Evolutionary conservation across 1,140 invertebrate genomes (phyloP).

Genomic region (Atta colombica): DNA sequence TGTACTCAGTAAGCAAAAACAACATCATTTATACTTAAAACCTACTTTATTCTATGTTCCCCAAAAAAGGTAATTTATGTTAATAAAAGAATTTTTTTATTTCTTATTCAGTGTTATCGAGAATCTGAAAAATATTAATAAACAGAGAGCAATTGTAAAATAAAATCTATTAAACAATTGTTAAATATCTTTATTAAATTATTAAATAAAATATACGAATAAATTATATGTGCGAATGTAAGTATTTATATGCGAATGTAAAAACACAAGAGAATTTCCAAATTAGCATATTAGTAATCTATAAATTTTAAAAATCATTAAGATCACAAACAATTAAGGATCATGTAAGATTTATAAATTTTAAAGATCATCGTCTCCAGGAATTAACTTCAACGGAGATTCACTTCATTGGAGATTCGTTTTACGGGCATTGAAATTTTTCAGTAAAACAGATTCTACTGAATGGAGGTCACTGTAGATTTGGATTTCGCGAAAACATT

Average conservation of each 20-base stretch:
- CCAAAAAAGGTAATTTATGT: no score
- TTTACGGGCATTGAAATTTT: conserved; percentile 57
- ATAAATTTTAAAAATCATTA: conserved; percentile 10
- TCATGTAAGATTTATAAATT: no score
- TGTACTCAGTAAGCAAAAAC: no score
- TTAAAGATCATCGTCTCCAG: background rate
- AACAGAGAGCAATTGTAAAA: background rate
- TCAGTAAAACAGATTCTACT: conserved; percentile 35
- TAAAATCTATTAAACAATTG: background rate
- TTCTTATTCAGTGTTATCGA: no score
- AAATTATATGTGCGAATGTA: background rate
- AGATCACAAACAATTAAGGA: no score
- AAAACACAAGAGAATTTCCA: background rate
- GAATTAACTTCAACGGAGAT: conserved; percentile 18
- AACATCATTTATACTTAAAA: no score
- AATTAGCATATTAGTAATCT: conserved; percentile 3
- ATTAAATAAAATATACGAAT: background rate
- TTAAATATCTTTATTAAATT: background rate
- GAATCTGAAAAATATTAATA: no score
- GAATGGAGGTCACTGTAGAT: conserved; percentile 33
- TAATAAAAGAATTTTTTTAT: no score
- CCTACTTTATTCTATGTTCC: no score
- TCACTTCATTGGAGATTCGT: conserved; percentile 39
- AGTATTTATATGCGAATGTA: background rate
- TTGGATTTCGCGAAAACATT: conserved; percentile 51